Conservation (phyloP, 2,797 vertebrate species). For the Pangasius djambal region DNA sequence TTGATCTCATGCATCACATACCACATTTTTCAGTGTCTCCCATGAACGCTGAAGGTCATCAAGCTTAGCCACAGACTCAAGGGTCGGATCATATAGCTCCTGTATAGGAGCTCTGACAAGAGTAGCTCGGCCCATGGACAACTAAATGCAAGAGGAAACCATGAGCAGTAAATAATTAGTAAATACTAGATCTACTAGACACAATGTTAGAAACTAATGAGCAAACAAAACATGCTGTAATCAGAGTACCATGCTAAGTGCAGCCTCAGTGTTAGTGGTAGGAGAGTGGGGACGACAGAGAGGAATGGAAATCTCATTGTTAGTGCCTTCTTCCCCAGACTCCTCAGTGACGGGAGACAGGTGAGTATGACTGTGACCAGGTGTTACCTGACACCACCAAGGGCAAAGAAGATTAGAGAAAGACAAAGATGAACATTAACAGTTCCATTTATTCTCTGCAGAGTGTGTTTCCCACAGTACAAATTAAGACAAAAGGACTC, state of each 20-base stretch:
- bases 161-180: background rate
- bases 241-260: constrained; percentile 90
- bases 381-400: constrained; percentile 90
- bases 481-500: constrained; percentile 53
- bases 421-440: background rate
- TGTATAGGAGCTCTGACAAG: constrained; percentile 77
- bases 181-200: background rate
- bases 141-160: constrained; percentile 26
- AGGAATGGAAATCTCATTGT: constrained; percentile 95
- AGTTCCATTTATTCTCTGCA: background rate
- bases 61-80: constrained; percentile 86
- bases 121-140: constrained; percentile 70
- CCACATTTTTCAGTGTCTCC: constrained; percentile 98
- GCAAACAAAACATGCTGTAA: background rate
- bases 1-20: constrained; percentile 60
- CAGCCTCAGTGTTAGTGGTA: constrained; percentile 89
- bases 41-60: constrained; percentile 97
- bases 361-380: constrained; percentile 96
- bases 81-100: constrained; percentile 83
- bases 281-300: constrained; percentile 95
- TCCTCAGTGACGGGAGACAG: constrained; percentile 98
- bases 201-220: background rate
- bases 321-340: constrained; percentile 98
- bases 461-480: background rate
- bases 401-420: constrained; percentile 58